A percentile compares a stretch with the other conserved stretches of the same genome.
Evolutionary conservation across 2,888 invertebrate species (phyloP).

Genomic region (Hanleya hanleyi): DNA sequence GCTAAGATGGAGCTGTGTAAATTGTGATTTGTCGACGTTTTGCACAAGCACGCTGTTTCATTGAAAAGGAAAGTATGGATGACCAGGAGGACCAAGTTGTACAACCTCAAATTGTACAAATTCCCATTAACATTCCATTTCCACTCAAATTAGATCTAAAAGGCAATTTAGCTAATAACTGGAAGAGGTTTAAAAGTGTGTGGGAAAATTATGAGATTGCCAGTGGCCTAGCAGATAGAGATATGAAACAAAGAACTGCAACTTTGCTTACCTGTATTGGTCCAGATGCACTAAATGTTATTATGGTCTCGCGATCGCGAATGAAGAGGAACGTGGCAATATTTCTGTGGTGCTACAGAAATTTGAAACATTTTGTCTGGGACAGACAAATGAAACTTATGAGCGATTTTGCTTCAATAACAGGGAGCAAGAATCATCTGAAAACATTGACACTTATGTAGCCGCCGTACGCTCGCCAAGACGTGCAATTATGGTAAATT

Average conservation of each 20-base stretch:
- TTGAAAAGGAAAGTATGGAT: neutral
- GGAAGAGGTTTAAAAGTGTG: constrained; percentile 24
- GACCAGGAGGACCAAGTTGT: neutral
- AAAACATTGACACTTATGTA: constrained; percentile 26
- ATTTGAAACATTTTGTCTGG: constrained; percentile 25
- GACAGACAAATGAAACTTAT: constrained; percentile 25
- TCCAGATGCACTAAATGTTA: constrained; percentile 24
- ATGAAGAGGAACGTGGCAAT: neutral
- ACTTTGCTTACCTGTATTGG: constrained; percentile 25
- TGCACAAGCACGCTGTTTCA: too few relatives aligned
- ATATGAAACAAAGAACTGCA: constrained; percentile 14
- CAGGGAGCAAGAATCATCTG: constrained; percentile 20
- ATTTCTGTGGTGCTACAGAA: neutral
- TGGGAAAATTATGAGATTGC: constrained; percentile 31
- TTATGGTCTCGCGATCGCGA: constrained; percentile 21
- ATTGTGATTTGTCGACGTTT: too few relatives aligned
- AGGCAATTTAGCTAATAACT: constrained; percentile 15
- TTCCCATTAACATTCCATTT: constrained; percentile 17
- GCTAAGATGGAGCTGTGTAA: too few relatives aligned
- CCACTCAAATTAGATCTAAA: constrained; percentile 15
- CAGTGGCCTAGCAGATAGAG: constrained; percentile 12
- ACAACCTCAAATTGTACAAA: neutral
- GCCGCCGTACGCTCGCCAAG: constrained; percentile 17
- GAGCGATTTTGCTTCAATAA: constrained; percentile 30
- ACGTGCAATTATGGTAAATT: constrained; percentile 34